Evolutionary conservation across 2,113 vertebrate genomes (phyloP), one percentile per base, ranked within the genome.

Genomic region (Grus americana): DNA sequence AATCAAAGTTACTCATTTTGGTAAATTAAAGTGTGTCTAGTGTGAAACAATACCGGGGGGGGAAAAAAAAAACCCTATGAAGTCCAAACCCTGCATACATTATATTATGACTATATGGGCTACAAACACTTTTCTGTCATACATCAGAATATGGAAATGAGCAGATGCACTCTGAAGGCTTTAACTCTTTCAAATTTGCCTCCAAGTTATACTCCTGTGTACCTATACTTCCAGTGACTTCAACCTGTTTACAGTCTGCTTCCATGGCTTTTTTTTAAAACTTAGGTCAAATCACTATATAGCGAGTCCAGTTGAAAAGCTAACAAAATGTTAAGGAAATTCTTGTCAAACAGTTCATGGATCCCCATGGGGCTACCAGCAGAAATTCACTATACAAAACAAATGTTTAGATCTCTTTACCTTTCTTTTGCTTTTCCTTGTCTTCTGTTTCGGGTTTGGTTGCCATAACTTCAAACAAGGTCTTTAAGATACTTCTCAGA

Each of bases 391-490:
- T 34, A 15, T 0, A 71, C 20, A 44, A 86, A 68, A 58, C 14
- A 42, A 78, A 40, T 15, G 2, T 22, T 79, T 38, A 47, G 14
- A 42, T 12, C 9, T 86, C 29, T 94, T 97, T 85, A 99, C 99
- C 99, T 98, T 99, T 99, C 95, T 99, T 99, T 67, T 98, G 97
- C 83, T 98, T 99, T 49, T 99, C 98, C 38, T 98, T 98, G 95
- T 99, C 98, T 50, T 98, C 99, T 36, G 98, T 93, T 87, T 99
- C 99, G 9, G 98, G 98, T 95, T 99, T 99, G 61, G 99, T 99
- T 86, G 99, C 99, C 99, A 99, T 99, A 93, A 99, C 99, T 98
- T 99, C 99, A 95, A 99, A 99, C 47, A 99, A 98, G 12, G 99
- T 99, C 97, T 99, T 99, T 70, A 99, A 98, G 95, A 99, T 99